Evolutionary conservation across 1,140 invertebrate genomes (phyloP).

Genomic region (Dendrolimus punctatus): DNA sequence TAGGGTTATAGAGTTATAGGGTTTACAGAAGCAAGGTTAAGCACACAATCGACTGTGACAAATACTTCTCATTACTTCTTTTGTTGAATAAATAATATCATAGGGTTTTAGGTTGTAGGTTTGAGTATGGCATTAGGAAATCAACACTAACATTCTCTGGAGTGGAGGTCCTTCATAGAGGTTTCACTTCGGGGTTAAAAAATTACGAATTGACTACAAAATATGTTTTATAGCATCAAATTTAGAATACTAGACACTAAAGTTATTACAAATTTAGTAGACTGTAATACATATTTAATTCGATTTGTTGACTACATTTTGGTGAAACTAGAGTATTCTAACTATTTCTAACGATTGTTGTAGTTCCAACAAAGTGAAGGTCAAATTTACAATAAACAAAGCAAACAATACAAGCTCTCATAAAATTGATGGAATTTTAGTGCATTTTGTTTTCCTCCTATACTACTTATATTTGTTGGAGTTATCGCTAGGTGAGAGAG

Average conservation of each 20-base stretch:
- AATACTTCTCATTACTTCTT: too few relatives aligned
- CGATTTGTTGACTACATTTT: too few relatives aligned
- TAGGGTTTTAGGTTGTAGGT: neutral
- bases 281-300: too few relatives aligned
- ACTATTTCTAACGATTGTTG: neutral
- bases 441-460: conserved; percentile 52
- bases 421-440: conserved; percentile 36
- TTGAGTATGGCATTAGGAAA: neutral
- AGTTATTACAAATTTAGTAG: too few relatives aligned
- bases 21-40: too few relatives aligned
- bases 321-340: too few relatives aligned
- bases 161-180: neutral
- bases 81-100: too few relatives aligned
- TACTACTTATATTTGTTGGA: conserved; percentile 28
- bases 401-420: conserved; percentile 15
- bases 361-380: conserved; percentile 15
- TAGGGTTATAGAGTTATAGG: too few relatives aligned
- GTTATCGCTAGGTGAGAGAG: conserved; percentile 29
- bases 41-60: too few relatives aligned
- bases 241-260: too few relatives aligned
- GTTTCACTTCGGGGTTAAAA: neutral
- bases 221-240: too few relatives aligned
- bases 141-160: too few relatives aligned
- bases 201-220: neutral
- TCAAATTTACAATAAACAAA: conserved; percentile 23